phyloP scores from a whole-genome alignment of 2,113 vertebrate species.

The Burhinus bistriatus region DNA sequence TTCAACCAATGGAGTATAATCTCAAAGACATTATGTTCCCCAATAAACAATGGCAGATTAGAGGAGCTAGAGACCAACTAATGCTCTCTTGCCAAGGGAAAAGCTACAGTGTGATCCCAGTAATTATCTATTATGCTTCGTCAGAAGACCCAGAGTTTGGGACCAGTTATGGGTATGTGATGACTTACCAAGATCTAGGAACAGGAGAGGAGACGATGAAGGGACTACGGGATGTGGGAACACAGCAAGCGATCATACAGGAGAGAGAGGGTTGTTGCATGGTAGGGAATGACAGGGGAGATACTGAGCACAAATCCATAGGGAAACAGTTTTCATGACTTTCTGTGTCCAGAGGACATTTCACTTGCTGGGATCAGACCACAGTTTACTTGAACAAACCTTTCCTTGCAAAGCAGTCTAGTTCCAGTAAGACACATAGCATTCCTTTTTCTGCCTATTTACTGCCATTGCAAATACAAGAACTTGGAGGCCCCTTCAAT shows the following conservation, averaged over 20 bases:
- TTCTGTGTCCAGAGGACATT: neutral
- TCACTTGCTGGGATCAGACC: neutral
- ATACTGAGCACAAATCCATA: neutral
- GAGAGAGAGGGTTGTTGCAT: neutral
- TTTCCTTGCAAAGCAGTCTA: neutral
- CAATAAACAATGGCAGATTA: neutral
- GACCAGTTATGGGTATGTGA: neutral
- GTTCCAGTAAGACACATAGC: neutral
- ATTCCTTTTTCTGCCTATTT: neutral
- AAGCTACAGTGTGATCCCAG: neutral
- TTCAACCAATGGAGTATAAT: neutral
- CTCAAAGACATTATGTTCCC: neutral
- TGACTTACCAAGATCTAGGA: neutral
- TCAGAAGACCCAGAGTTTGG: neutral
- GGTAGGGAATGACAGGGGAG: neutral
- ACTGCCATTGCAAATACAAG: neutral
- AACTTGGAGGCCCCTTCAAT: neutral
- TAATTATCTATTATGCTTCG: neutral
- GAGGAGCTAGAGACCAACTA: neutral
- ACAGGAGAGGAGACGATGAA: neutral
- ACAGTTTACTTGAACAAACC: neutral
- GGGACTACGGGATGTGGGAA: neutral
- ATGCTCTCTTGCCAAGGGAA: neutral
- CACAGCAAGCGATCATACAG: neutral
- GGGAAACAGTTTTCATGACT: neutral